A percentile compares a stretch with the other conserved stretches of the same genome.
These are phyloP conservation scores for Pandion haliaetus DNA, from an alignment of 2,113 vertebrate species.

Conservation along the genomic window DNA sequence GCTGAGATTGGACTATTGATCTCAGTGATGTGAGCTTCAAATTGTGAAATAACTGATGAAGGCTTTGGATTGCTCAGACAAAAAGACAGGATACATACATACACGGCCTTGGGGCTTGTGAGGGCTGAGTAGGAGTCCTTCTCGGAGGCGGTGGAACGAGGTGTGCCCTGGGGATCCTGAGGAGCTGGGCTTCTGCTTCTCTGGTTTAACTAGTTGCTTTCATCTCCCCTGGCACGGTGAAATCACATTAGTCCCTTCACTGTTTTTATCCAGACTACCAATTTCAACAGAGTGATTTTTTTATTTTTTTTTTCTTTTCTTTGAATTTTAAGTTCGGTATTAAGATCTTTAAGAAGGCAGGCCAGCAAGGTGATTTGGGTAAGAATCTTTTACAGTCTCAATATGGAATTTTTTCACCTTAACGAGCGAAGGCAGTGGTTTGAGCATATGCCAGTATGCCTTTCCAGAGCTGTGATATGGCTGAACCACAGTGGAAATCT, in stretches of 20 bases:
- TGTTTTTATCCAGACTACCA: neutral
- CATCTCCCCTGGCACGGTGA: neutral
- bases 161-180: neutral
- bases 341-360: neutral
- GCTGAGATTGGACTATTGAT: neutral
- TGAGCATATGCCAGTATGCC: neutral
- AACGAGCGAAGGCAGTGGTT: neutral
- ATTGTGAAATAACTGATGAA: neutral
- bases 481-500: conserved; percentile 65
- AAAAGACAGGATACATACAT: neutral
- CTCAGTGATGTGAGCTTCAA: neutral
- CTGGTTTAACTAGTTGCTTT: neutral
- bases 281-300: neutral
- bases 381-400: neutral
- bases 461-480: conserved; percentile 9
- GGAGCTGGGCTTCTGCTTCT: neutral
- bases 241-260: neutral
- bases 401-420: neutral
- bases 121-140: neutral
- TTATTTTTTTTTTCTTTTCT: neutral
- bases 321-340: neutral
- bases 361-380: fast-evolving
- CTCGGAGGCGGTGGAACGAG: neutral
- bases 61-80: neutral
- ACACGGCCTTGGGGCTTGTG: neutral